Evolutionary conservation across 2,888 invertebrate species (phyloP), one percentile per base, ranked within the genome.

Genomic region (Agonopterix subpropinquella): DNA sequence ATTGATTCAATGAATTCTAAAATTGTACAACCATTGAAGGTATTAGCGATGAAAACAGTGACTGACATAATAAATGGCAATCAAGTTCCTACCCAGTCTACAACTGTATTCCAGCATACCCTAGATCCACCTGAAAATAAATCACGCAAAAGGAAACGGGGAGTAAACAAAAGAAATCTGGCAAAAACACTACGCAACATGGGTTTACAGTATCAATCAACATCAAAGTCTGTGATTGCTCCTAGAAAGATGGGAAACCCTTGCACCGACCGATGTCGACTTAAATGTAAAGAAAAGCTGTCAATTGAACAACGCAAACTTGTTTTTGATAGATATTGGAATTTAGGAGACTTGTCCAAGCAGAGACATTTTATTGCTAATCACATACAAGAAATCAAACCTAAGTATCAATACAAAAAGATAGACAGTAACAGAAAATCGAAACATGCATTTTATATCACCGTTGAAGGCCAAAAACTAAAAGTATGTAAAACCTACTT

Each of bases 401-500:
- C 47, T 1, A 51, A 51, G 39, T 51, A 51, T 46, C 47, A 48
- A 18, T 51, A 49, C 44, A 11, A 44, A 13, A 47, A 43, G 8
- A 48, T 49, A 13, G 13, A 13, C 13, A 44, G 49, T 4, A 44
- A 35, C 41, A 43, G 52, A 18, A 36, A 42, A 43, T 47, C 49
- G 1, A 52, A 52, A 18, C 45, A 4, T 1, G 54, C 49, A 8
- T 49, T 47, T 44, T 51, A 51, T 53, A 45, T 42, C 42, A 8
- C 11, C 10, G 15, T 13, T 43, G 50, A 28, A 9, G 43, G 18
- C 35, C 36, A 42, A 11, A 44, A 49, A 9, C 48, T 53, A 44
- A 50, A 10, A 10, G 36, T 36, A 9, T 36, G 53, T 28, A 56
- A 55, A 36, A 9, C 36, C 10, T 53, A 53, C 45, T 53, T 53